phyloP scores from a whole-genome alignment of 2,113 vertebrate genomes.

The Chloroceryle aenea region DNA sequence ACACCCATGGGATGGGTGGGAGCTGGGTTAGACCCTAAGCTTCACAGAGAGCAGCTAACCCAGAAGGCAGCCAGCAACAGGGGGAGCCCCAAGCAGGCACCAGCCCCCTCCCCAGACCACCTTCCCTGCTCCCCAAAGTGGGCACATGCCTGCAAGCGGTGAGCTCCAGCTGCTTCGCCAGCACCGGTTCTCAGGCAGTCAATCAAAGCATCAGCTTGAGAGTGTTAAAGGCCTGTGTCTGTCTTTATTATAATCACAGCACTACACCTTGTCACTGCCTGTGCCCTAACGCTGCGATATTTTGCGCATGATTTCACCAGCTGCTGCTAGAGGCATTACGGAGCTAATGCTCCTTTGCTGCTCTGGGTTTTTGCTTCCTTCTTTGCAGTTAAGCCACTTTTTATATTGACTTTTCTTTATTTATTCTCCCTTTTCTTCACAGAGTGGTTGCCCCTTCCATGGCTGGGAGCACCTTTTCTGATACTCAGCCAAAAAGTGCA shows the following conservation, averaged over 20 bases:
- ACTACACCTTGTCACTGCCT: neutral
- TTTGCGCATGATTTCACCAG: slow-evolving; percentile 5
- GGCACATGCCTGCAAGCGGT: neutral
- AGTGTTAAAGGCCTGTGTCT: neutral
- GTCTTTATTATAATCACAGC: neutral
- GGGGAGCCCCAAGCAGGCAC: accelerated
- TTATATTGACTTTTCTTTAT: neutral
- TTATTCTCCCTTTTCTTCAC: neutral
- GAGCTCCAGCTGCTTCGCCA: neutral
- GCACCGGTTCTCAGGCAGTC: neutral
- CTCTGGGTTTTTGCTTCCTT: neutral
- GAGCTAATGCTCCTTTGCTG: neutral
- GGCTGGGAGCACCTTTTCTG: neutral
- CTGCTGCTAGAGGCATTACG: neutral
- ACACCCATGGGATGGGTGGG: neutral
- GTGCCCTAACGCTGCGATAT: neutral
- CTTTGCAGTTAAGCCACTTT: neutral
- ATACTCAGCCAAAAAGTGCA: neutral
- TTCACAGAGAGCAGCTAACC: accelerated
- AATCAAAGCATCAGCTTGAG: neutral
- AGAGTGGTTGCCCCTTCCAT: neutral
- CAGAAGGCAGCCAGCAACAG: accelerated
- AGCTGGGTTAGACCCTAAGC: neutral
- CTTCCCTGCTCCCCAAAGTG: neutral
- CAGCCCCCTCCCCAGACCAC: neutral